Base-by-base conservation (phyloP, 2,113 vertebrate species). In the Pseudonaja textilis region DNA sequence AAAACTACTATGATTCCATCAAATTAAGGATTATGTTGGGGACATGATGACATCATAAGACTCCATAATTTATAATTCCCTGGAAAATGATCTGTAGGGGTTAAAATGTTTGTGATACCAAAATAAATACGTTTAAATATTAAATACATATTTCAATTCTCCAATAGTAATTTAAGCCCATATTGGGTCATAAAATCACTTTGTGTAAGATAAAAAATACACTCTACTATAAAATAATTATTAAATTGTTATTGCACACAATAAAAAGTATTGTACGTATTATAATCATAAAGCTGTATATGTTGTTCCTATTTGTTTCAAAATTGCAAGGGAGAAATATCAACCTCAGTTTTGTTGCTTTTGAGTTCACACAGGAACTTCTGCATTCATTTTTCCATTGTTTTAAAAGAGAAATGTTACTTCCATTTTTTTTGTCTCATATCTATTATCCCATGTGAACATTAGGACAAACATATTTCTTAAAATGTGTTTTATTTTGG, bases 291-390 rank as follows among this genome's bases (percentile, higher is more conserved):
- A 81, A 81, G 16, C 74, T 81, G 2, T 39, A 20, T 2, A 39
- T 8, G 7, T 22, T 81, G 34, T 39, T 93, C 34, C 55, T 89
- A 74, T 61, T 88, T 95, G 74, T 89, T 94, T 93, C 52, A 91
- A 87, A 64, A 92, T 93, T 34, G 50, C 1, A 0, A 91, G 81
- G 2, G 29, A 54, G 16, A 87, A 34, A 92, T 34, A 91, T 55
- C 91, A 87, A 88, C 93, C 42, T 91, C 45, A 74, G 47, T 45
- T 95, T 95, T 92, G 95, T 93, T 94, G 94, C 95, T 95, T 96
- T 96, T 91, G 89, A 90, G 93, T 96, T 42, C 93, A 94, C 88
- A 88, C 12, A 50, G 29, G 18, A 93, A 95, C 34, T 94, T 94
- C 88, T 93, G 92, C 56, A 93, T 57, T 93, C n/a, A 20, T 94